These are phyloP conservation scores for Elanus axillaris DNA, from an alignment of 2,113 vertebrate species.

Conservation along the genomic window DNA sequence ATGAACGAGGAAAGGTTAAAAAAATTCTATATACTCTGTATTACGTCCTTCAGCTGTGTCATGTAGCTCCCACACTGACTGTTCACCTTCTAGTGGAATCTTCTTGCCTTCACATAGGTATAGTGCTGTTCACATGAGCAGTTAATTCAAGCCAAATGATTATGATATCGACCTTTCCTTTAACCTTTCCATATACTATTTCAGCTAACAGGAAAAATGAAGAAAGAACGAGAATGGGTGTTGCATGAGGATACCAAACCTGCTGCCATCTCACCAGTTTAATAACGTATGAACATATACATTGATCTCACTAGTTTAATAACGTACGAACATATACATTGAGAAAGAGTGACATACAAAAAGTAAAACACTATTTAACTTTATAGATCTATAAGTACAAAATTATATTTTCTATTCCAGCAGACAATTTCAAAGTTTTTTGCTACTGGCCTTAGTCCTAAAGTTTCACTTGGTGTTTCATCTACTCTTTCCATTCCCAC, in stretches of 20 bases:
- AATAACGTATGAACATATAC: neutral
- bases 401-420: neutral
- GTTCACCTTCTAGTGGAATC: neutral
- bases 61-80: neutral
- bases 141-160: neutral
- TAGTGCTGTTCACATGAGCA: neutral
- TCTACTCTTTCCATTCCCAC: neutral
- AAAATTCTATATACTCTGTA: neutral
- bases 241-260: neutral
- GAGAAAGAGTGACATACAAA: neutral
- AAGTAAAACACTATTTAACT: neutral
- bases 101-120: neutral
- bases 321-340: neutral
- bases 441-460: neutral
- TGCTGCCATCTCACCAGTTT: neutral
- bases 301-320: neutral
- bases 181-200: neutral
- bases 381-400: neutral
- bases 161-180: rapidly evolving
- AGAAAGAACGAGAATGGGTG: neutral
- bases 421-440: neutral
- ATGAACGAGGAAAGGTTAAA: neutral
- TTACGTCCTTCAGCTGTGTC: neutral
- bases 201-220: neutral
- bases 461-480: neutral